Conservation (phyloP, 2,797 vertebrate species). For the Danio kyathit region DNA sequence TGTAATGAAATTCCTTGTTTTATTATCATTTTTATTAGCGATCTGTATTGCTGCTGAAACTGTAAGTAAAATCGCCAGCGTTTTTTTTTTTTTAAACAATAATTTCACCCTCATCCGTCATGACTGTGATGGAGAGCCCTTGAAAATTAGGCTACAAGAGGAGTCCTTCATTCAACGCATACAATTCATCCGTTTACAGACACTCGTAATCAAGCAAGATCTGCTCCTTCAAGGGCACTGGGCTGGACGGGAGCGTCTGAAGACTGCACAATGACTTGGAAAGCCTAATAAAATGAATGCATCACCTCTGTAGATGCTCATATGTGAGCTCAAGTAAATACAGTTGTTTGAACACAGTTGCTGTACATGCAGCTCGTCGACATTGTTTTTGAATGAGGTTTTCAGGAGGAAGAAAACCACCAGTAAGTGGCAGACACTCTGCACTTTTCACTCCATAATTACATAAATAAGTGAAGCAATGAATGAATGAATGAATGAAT, state of each 20-base stretch:
- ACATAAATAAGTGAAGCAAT: no score
- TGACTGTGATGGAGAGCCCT: slow-evolving; percentile 40
- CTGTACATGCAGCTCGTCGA: no score
- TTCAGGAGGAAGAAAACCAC: not conserved
- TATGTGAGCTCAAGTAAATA: not conserved
- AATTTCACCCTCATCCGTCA: slow-evolving; percentile 22
- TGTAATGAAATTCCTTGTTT: not conserved
- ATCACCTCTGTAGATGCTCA: not conserved
- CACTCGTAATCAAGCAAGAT: slow-evolving; percentile 55
- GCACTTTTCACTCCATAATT: no score
- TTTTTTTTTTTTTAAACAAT: not conserved
- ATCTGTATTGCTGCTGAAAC: not conserved
- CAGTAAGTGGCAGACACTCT: not conserved
- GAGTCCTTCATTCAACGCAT: slow-evolving; percentile 37
- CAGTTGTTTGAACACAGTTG: slow-evolving; percentile 19
- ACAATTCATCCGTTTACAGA: slow-evolving; percentile 51
- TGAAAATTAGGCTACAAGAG: slow-evolving; percentile 46
- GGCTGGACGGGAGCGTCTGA: slow-evolving; percentile 1
- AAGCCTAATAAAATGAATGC: slow-evolving; percentile 2
- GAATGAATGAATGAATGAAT: no score
- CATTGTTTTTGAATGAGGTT: not conserved
- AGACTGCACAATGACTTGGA: slow-evolving; percentile 20
- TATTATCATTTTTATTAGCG: not conserved
- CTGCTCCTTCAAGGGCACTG: slow-evolving; percentile 25
- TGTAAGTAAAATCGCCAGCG: not conserved